These are phyloP conservation scores for Lutraria lutraria DNA, from an alignment of 2,888 invertebrate species.

Conservation along the genomic window DNA sequence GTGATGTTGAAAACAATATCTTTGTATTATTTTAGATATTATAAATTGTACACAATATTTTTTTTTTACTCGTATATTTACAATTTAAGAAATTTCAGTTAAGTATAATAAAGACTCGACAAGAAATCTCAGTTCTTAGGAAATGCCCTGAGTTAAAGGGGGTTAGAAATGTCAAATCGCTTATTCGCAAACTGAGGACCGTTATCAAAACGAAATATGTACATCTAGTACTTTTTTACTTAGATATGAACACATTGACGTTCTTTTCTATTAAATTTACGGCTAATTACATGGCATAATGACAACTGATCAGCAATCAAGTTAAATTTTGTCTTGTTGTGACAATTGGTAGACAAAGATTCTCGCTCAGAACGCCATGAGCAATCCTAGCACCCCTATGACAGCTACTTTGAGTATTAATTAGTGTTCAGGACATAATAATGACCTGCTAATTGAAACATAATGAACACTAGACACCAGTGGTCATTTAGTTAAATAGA, in stretches of 20 bases:
- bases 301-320: background rate
- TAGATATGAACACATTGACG: background rate
- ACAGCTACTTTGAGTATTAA: conserved; percentile 32
- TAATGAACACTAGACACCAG: conserved; percentile 31
- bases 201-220: no score
- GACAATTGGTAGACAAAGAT: conserved; percentile 2
- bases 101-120: no score
- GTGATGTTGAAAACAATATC: no score
- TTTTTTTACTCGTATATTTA: no score
- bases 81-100: no score
- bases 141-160: no score
- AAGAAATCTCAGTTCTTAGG: no score
- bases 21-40: no score
- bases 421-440: conserved; percentile 39
- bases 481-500: background rate
- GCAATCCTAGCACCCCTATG: conserved; percentile 25
- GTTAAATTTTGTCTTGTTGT: background rate
- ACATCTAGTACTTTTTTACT: no score
- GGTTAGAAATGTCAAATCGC: no score
- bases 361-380: background rate
- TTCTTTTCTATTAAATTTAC: background rate
- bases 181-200: no score
- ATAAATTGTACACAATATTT: no score
- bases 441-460: conserved; percentile 46
- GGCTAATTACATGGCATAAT: background rate